These are phyloP conservation scores for Xestia ashworthii DNA, from an alignment of 2,888 invertebrate genomes.

Conservation along the genomic window DNA sequence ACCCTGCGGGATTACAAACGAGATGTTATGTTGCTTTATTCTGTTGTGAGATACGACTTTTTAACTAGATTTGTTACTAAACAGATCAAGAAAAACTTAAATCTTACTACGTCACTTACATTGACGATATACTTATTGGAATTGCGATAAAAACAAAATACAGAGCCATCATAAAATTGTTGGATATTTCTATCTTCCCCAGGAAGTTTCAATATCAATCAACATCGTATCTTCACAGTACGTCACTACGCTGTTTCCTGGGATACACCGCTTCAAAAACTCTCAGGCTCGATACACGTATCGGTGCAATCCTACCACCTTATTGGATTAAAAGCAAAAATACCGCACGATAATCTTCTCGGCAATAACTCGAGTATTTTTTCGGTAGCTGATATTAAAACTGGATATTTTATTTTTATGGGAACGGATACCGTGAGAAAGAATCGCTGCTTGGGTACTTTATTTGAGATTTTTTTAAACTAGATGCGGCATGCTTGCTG, in stretches of 20 bases:
- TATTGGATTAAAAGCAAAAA: conserved; percentile 67
- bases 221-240: background rate
- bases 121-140: background rate
- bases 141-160: background rate
- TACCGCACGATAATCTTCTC: conserved; percentile 58
- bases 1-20: too few relatives aligned
- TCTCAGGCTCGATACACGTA: conserved; percentile 42
- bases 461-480: conserved; percentile 3
- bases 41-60: background rate
- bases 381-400: conserved; percentile 57
- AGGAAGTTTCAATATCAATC: conserved; percentile 29
- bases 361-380: conserved; percentile 56
- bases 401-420: conserved; percentile 55
- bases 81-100: background rate
- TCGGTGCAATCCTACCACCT: conserved; percentile 57
- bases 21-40: too few relatives aligned
- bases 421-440: conserved; percentile 55
- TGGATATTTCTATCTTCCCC: background rate
- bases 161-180: background rate
- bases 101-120: background rate
- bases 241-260: conserved; percentile 9
- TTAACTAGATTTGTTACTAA: background rate
- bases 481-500: background rate
- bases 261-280: conserved; percentile 15
- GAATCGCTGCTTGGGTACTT: conserved; percentile 17